phyloP scores from a whole-genome alignment of 2,113 vertebrate species.

The Dascyllus trimaculatus region DNA sequence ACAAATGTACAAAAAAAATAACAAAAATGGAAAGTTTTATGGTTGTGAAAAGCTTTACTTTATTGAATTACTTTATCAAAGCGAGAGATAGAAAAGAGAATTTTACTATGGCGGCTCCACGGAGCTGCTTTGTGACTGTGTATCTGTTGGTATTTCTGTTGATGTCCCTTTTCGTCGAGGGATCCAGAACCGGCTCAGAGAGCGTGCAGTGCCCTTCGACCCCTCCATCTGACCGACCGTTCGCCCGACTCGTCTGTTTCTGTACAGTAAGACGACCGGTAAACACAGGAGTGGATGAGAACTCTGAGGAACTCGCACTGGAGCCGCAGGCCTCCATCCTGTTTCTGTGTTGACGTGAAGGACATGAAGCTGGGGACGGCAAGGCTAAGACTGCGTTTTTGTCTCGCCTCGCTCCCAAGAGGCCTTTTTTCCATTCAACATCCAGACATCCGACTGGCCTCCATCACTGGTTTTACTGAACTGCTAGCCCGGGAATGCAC shows the following conservation, averaged over 20 bases:
- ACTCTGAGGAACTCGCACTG: conserved; percentile 44
- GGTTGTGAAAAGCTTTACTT: conserved; percentile 86
- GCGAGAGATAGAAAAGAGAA: conserved; percentile 71
- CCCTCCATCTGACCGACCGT: conserved; percentile 1
- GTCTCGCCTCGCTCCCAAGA: conserved; percentile 52
- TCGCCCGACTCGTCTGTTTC: conserved; percentile 34
- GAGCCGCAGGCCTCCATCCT: conserved; percentile 36
- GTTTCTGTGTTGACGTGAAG: conserved; percentile 17
- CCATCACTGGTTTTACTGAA: conserved; percentile 77
- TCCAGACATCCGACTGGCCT: conserved; percentile 67
- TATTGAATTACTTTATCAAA: conserved; percentile 77
- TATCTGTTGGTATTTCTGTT: conserved; percentile 73
- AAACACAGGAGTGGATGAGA: conserved; percentile 35
- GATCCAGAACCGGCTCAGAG: conserved; percentile 51
- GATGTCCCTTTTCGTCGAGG: conserved; percentile 48
- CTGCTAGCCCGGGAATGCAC: conserved; percentile 85
- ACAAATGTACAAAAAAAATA: conserved; percentile 76
- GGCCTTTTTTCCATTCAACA: conserved; percentile 59
- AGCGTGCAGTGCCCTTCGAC: conserved; percentile 42
- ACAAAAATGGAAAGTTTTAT: conserved; percentile 75
- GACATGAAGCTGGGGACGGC: conserved; percentile 50
- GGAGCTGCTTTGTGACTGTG: conserved; percentile 75
- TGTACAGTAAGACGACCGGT: conserved; percentile 35
- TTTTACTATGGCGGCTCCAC: conserved; percentile 47
- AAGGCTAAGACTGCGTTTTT: conserved; percentile 56